Base-by-base conservation (phyloP, 2,113 vertebrate species). In the Gobius niger region DNA sequence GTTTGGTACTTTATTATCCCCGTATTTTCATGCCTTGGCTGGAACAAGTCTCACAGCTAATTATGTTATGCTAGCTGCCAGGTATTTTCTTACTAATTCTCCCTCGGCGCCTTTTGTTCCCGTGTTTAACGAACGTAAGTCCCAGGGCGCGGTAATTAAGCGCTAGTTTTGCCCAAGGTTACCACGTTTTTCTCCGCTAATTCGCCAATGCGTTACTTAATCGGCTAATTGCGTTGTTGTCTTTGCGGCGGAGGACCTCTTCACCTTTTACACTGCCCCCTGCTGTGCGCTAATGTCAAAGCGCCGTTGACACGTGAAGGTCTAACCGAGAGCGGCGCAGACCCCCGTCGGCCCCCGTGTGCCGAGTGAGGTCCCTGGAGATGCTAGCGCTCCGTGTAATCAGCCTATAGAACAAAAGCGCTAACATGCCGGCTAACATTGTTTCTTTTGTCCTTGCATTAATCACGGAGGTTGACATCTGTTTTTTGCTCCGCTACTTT, bases 91-190 rank as follows among this genome's bases (percentile, higher is more conserved):
- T 68, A 54, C 18, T 41, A 67, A 80, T 5, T 42, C 63, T 79
- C 72, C 73, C 60, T 52, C 72, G 60, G 69, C 82, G 40, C 61
- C 52, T 59, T 73, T 54, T 73, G 74, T 85, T 82, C 76, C 67
- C 59, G 63, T 68, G 64, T 75, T 72, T 82, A 84, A 87, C 86
- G 64, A 79, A 70, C 73, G 40, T 54, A 73, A 72, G 77, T 87
- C 86, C 74, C 72, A 65, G 74, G 69, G 78, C 70, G 67, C 47
- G 51, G 77, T 85, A 86, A 87, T 84, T 91, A 82, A 67, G 19
- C n/a, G 34, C 67, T 85, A 87, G 83, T 86, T 82, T 65, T 72
- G 67, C 67, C 57, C 75, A 83, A 83, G 79, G 81, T 87, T 81
- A 81, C 57, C 60, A 66, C 44, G 71, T 84, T 82, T 84, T 82